phyloP scores from a whole-genome alignment of 2,797 vertebrate genomes.

The Manis pentadactyla region DNA sequence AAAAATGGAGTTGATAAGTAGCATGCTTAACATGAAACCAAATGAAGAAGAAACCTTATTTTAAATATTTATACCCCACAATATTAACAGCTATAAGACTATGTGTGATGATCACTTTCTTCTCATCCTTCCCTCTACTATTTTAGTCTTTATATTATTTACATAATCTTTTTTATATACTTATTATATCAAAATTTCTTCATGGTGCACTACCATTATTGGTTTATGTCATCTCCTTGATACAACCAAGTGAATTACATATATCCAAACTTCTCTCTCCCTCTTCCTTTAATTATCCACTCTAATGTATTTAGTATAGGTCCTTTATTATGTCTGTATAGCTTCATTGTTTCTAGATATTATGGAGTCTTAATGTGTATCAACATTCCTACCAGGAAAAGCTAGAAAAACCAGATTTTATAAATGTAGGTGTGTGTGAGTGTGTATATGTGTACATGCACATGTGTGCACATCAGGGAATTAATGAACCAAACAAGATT shows the following conservation, averaged over 20 bases:
- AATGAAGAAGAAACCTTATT: neutral
- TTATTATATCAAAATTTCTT: neutral
- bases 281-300: neutral
- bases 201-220: neutral
- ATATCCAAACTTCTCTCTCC: neutral
- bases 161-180: neutral
- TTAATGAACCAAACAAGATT: neutral
- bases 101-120: neutral
- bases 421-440: neutral
- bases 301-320: neutral
- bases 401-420: neutral
- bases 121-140: neutral
- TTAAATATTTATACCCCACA: neutral
- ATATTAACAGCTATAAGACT: neutral
- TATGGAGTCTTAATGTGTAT: neutral
- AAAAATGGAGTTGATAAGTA: neutral
- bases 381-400: neutral
- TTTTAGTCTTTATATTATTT: neutral
- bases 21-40: neutral
- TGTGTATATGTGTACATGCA: neutral
- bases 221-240: neutral
- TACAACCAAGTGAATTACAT: neutral
- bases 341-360: neutral
- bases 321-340: neutral
- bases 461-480: neutral